A percentile compares a stretch with the other conserved stretches of the same genome.
Conservation (phyloP, 2,888 invertebrate species). For the Penaeus monodon region DNA sequence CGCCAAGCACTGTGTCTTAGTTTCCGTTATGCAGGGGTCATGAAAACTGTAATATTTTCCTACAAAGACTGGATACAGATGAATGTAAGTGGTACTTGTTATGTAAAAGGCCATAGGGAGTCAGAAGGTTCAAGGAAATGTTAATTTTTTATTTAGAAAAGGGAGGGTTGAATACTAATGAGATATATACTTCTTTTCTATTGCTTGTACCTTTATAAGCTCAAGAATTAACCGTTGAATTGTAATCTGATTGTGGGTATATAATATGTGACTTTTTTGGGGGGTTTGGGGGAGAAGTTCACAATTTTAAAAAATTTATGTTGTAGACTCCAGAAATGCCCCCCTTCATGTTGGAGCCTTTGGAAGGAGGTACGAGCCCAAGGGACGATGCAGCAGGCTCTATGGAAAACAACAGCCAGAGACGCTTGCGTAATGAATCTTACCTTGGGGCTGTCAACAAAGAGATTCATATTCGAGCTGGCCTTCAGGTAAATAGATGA, state of each 20-base stretch:
- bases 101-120: no score
- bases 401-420: constrained; percentile 21
- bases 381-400: constrained; percentile 32
- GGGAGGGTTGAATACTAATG: neutral
- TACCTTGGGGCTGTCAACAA: constrained; percentile 84
- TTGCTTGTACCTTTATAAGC: no score
- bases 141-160: neutral
- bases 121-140: no score
- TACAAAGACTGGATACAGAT: constrained; percentile 97
- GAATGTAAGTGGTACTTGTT: constrained; percentile 74
- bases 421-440: constrained; percentile 84
- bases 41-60: constrained; percentile 88
- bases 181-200: neutral
- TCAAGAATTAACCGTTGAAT: no score
- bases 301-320: neutral
- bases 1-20: constrained; percentile 92
- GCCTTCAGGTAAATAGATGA: constrained; percentile 77
- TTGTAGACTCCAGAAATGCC: constrained; percentile 76
- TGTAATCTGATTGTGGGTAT: no score
- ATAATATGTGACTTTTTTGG: no score
- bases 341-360: constrained; percentile 79
- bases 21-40: constrained; percentile 88
- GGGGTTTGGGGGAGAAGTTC: neutral
- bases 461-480: constrained; percentile 84
- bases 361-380: constrained; percentile 58